Evolutionary conservation across 2,888 invertebrate genomes (phyloP), one percentile per base, ranked within the genome.

Genomic region (Notodonta dromedarius): DNA sequence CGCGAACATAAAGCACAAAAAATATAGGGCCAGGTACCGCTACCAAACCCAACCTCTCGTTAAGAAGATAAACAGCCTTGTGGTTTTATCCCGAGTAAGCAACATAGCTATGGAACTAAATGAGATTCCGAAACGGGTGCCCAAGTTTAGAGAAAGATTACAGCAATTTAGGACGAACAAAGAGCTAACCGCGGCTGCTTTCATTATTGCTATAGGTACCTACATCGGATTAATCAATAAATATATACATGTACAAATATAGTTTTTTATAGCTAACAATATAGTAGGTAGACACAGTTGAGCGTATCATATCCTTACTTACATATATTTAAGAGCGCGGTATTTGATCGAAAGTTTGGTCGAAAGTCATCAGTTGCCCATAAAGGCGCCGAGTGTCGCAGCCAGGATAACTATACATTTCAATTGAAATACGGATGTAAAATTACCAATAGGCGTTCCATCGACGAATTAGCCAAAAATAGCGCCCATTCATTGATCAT

Each of bases 61-160:
- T 78, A 76, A 70, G 64, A 74, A 81, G 74, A 78, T 74, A 76
- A 76, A 80, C 74, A 74, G 69, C 67, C 61, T 66, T 65, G 79
- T 66, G 76, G 73, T 74, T 79, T 74, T 76, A 76, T 67, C 70
- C 67, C 57, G 8, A 76, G 72, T 52, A 53, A 60, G 63, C 58
- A 60, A 63, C 60, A 59, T 67, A 61, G 58, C 63, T 67, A 53
- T 51, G 60, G 5, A 69, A 70, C 63, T 65, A 60, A 59, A 71
- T 64, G 61, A 77, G 65, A 68, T 74, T 61, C 50, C 56, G 39
- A 66, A 71, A 66, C 56, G 65, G 71, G 63, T 63, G 56, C 39
- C 60, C 57, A 60, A 64, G 61, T 62, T 71, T 54, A 54, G 54
- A 54, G 54, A 54, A 54, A 54, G 39, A 54, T 54, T 54, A 54